These are phyloP conservation scores for Papilio helenus DNA, from an alignment of 1,140 invertebrate genomes.

Conservation along the genomic window DNA sequence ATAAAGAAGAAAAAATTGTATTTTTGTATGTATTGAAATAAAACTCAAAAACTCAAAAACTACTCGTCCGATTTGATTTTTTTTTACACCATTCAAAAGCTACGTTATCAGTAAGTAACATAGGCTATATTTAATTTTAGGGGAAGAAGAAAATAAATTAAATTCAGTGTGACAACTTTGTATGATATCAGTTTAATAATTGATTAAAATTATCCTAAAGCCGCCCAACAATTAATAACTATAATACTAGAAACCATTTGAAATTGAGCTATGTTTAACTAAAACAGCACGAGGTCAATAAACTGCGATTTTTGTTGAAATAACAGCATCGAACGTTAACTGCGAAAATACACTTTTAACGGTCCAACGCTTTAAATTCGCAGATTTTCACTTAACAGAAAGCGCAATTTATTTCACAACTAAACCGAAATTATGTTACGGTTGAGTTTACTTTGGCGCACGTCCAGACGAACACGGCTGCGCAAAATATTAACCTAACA, in stretches of 20 bases:
- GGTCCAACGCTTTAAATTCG: conserved; percentile 7
- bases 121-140: too few species aligned
- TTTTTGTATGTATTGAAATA: neutral
- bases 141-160: too few species aligned
- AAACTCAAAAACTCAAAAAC: too few species aligned
- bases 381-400: conserved; percentile 34
- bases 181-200: too few species aligned
- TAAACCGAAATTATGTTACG: conserved; percentile 31
- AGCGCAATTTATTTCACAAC: conserved; percentile 31
- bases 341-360: conserved; percentile 13
- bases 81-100: too few species aligned
- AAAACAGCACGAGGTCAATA: neutral
- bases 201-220: too few species aligned
- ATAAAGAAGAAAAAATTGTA: neutral
- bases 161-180: too few species aligned
- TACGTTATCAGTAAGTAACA: too few species aligned
- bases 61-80: too few species aligned
- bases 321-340: neutral
- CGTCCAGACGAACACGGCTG: conserved; percentile 23
- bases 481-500: conserved; percentile 34
- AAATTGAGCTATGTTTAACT: neutral
- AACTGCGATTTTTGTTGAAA: conserved; percentile 3
- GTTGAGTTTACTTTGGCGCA: conserved; percentile 37
- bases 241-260: too few species aligned
- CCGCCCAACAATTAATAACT: too few species aligned